These are phyloP conservation scores for Rhadinocentrus ornatus DNA, from an alignment of 2,797 vertebrate genomes.

Conservation along the genomic window DNA sequence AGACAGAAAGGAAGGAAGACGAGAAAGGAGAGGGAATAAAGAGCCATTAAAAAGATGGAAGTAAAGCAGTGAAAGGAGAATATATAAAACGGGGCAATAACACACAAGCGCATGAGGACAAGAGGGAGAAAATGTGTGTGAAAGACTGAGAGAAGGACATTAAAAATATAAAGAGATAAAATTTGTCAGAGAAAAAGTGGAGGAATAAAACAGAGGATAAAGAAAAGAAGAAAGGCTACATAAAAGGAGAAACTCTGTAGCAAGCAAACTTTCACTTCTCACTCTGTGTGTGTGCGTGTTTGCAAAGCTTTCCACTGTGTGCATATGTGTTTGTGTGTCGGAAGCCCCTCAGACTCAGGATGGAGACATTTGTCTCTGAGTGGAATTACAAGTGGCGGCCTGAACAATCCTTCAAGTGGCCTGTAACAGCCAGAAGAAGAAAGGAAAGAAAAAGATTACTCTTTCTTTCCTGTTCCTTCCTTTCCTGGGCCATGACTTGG, in stretches of 20 bases:
- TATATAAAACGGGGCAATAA: constrained; percentile 34
- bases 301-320: constrained; percentile 26
- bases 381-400: constrained; percentile 81
- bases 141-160: not conserved
- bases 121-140: constrained; percentile 10
- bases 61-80: constrained; percentile 27
- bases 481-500: constrained; percentile 29
- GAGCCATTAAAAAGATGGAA: constrained; percentile 37
- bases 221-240: constrained; percentile 25
- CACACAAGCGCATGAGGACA: constrained; percentile 26
- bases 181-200: constrained; percentile 15
- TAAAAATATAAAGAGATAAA: constrained; percentile 16
- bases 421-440: constrained; percentile 52
- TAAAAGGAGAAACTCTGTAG: constrained; percentile 22
- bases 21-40: constrained; percentile 10
- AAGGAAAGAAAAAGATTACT: constrained; percentile 45
- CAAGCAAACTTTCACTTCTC: constrained; percentile 17
- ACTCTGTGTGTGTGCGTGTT: constrained; percentile 34
- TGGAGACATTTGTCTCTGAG: constrained; percentile 80
- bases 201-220: constrained; percentile 42
- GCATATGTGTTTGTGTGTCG: constrained; percentile 54
- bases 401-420: constrained; percentile 77
- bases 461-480: constrained; percentile 60
- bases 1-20: constrained; percentile 1
- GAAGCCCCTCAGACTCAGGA: constrained; percentile 67